phyloP scores from a whole-genome alignment of 2,888 invertebrate genomes.

The Oligia strigilis region DNA sequence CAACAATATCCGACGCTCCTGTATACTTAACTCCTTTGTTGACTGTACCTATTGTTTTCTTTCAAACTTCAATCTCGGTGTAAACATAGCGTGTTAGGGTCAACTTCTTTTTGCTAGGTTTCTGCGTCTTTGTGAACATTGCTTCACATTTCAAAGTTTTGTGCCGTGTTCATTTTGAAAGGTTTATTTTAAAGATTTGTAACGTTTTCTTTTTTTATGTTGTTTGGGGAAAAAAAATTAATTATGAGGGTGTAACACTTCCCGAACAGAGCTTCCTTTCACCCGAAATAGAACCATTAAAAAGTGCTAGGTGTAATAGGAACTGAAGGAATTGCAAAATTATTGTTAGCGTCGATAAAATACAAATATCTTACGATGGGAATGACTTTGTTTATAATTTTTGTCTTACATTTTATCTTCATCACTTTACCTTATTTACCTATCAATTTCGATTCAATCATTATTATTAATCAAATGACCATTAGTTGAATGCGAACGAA shows the following conservation, averaged over 20 bases:
- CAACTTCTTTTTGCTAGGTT: constrained; percentile 39
- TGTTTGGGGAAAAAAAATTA: neutral
- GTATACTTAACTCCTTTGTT: no score
- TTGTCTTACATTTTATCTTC: neutral
- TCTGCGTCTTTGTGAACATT: constrained; percentile 37
- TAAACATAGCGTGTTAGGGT: constrained; percentile 7
- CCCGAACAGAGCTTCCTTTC: neutral
- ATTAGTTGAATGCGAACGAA: neutral
- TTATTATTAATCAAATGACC: neutral
- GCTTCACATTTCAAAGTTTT: constrained; percentile 47
- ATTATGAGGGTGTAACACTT: neutral
- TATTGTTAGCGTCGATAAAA: neutral
- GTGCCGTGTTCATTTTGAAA: neutral
- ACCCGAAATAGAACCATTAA: neutral
- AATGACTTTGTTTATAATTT: neutral
- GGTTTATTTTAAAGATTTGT: constrained; percentile 1
- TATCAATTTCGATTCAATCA: no score
- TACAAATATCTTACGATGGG: neutral
- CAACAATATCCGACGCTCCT: no score
- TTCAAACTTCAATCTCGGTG: neutral
- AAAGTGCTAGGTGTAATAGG: neutral
- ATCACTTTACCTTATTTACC: neutral
- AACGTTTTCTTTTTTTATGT: neutral
- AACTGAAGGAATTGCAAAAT: neutral
- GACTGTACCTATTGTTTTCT: neutral